A percentile compares a stretch with the other conserved stretches of the same genome.
These are phyloP conservation scores for Agrotis puta DNA, from an alignment of 2,888 invertebrate genomes.

Conservation along the genomic window DNA sequence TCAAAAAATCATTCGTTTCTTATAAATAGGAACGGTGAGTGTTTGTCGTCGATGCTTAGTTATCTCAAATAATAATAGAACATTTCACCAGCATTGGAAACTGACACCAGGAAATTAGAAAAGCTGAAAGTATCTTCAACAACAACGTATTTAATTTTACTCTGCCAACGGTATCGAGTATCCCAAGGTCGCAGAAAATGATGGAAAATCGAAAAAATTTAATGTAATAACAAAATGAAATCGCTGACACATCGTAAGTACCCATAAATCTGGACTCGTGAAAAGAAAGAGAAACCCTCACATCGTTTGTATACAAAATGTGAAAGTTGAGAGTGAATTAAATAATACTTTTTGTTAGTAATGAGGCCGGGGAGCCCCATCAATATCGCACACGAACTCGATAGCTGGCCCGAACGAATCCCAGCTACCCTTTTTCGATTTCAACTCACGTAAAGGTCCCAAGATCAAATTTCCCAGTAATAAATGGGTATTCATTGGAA, in stretches of 20 bases:
- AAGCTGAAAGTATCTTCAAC: slow-evolving; percentile 22
- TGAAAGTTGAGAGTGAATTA: slow-evolving; percentile 48
- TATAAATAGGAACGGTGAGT: background rate
- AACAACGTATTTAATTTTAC: slow-evolving; percentile 14
- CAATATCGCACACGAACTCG: slow-evolving; percentile 56
- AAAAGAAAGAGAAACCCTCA: slow-evolving; percentile 21
- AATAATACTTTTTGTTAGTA: slow-evolving; percentile 41
- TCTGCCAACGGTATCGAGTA: slow-evolving; percentile 6
- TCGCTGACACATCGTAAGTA: slow-evolving; percentile 12
- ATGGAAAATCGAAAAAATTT: slow-evolving; percentile 4
- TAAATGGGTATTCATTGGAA: slow-evolving; percentile 76
- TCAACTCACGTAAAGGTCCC: slow-evolving; percentile 77
- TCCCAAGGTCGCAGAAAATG: no score
- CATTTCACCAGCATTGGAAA: slow-evolving; percentile 6
- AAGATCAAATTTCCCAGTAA: slow-evolving; percentile 76
- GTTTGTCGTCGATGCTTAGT: background rate
- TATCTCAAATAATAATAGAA: slow-evolving; percentile 29
- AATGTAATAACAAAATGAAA: slow-evolving; percentile 9
- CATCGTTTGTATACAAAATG: slow-evolving; percentile 10
- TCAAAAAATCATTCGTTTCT: background rate
- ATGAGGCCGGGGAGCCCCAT: slow-evolving; percentile 43
- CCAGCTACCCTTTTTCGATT: slow-evolving; percentile 61
- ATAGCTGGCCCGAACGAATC: slow-evolving; percentile 43
- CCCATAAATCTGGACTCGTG: slow-evolving; percentile 23
- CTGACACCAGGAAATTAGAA: slow-evolving; percentile 53